Percentiles rank a stretch among this genome's conserved stretches.
Conservation (phyloP, 2,797 vertebrate species). For the Phalloptychus januarius region DNA sequence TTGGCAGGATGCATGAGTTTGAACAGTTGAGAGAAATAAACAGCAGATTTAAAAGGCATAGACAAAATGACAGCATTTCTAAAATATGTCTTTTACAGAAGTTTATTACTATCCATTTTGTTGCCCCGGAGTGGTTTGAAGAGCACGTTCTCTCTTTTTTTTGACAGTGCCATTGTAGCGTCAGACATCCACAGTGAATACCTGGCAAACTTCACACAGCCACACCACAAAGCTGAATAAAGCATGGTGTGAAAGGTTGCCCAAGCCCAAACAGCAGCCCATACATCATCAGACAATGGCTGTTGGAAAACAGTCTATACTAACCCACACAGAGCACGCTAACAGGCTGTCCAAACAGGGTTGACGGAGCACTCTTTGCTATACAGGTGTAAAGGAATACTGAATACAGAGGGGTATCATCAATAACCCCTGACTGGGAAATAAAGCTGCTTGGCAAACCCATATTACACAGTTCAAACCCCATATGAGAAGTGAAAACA, state of each 20-base stretch:
- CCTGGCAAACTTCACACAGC: slow-evolving; percentile 51
- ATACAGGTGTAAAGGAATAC: slow-evolving; percentile 52
- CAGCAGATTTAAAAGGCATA: slow-evolving; percentile 6
- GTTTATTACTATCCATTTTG: slow-evolving; percentile 18
- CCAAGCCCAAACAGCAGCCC: slow-evolving; percentile 56
- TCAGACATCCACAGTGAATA: slow-evolving; percentile 46
- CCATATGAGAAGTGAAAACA: slow-evolving; percentile 36
- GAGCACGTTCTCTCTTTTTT: slow-evolving; percentile 20
- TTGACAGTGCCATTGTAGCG: slow-evolving; percentile 43
- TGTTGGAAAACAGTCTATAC: slow-evolving; percentile 56
- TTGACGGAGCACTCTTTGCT: slow-evolving; percentile 40
- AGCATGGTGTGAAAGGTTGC: slow-evolving; percentile 62
- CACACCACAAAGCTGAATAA: slow-evolving; percentile 60
- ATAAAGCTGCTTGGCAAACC: slow-evolving; percentile 51
- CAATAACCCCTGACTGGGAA: slow-evolving; percentile 58
- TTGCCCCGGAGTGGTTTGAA: slow-evolving; percentile 21
- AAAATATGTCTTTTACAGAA: slow-evolving; percentile 8
- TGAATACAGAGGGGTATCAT: slow-evolving; percentile 51
- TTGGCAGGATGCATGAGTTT: neutral
- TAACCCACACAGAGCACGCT: slow-evolving; percentile 47
- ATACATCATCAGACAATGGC: slow-evolving; percentile 75
- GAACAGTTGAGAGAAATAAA: slow-evolving; percentile 1
- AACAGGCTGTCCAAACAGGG: slow-evolving; percentile 60
- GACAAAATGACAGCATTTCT: slow-evolving; percentile 8
- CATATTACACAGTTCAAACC: slow-evolving; percentile 56